phyloP scores from a whole-genome alignment of 2,888 invertebrate genomes.

The Liodrosophila aerea region DNA sequence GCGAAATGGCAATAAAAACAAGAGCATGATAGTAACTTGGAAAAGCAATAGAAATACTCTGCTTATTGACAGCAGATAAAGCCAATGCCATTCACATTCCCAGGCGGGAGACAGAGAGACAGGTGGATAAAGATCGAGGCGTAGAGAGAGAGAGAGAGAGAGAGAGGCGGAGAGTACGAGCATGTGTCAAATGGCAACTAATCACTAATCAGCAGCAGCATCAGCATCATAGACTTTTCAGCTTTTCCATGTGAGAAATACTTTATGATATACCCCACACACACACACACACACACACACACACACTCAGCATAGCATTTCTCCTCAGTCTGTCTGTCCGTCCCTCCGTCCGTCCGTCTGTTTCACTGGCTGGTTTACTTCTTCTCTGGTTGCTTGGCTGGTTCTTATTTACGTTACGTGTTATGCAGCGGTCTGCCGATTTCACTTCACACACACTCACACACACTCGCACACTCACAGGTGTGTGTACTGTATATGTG shows the following conservation, averaged over 20 bases:
- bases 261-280: conserved; percentile 31
- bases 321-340: conserved; percentile 16
- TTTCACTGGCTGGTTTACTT: background rate
- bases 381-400: conserved; percentile 38
- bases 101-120: conserved; percentile 18
- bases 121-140: no score
- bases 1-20: no score
- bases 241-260: conserved; percentile 51
- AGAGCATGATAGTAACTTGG: no score
- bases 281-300: background rate
- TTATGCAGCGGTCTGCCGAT: conserved; percentile 58
- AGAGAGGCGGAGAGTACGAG: background rate
- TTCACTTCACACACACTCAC: conserved; percentile 52
- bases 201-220: conserved; percentile 66
- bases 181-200: conserved; percentile 67
- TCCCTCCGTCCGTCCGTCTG: no score
- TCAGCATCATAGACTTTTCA: conserved; percentile 29
- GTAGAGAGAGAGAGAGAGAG: background rate
- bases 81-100: conserved; percentile 60
- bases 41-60: no score
- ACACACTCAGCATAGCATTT: conserved; percentile 16
- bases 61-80: conserved; percentile 44
- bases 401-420: conserved; percentile 67
- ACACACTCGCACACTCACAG: background rate
- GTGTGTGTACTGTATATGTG: background rate